phyloP scores from a whole-genome alignment of 2,113 vertebrate species.

The Diadophis punctatus region DNA sequence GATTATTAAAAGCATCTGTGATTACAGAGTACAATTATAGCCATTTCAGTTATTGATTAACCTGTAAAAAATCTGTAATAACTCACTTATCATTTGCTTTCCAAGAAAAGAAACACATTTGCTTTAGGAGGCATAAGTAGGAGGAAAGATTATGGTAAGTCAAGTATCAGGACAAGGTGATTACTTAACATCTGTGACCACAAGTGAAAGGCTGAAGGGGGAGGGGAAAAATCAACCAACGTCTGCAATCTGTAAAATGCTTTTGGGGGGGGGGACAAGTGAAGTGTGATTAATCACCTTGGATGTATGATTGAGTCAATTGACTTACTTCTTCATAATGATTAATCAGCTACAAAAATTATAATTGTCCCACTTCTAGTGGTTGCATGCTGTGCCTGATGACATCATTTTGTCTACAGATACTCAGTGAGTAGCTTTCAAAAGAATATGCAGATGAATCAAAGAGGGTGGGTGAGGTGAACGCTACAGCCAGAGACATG shows the following conservation, averaged over 20 bases:
- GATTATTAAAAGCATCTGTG: constrained; percentile 57
- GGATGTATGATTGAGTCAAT: constrained; percentile 84
- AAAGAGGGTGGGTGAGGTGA: constrained; percentile 62
- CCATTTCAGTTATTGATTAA: constrained; percentile 68
- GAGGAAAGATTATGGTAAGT: constrained; percentile 69
- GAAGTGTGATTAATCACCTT: constrained; percentile 84
- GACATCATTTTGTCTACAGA: constrained; percentile 81
- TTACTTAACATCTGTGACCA: constrained; percentile 83
- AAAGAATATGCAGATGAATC: constrained; percentile 77
- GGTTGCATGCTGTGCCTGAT: constrained; percentile 79
- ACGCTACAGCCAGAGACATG: constrained; percentile 65
- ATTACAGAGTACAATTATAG: constrained; percentile 55
- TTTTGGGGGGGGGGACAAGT: constrained; percentile 73
- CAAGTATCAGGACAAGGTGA: constrained; percentile 76
- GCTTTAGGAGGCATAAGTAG: constrained; percentile 58
- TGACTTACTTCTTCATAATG: constrained; percentile 84
- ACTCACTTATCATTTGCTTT: constrained; percentile 62
- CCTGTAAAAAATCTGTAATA: constrained; percentile 58
- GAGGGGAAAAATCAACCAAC: constrained; percentile 76
- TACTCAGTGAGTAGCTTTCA: constrained; percentile 74
- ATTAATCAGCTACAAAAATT: constrained; percentile 86
- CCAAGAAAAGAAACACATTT: constrained; percentile 61
- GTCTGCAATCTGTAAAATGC: constrained; percentile 79
- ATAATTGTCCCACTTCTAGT: constrained; percentile 84
- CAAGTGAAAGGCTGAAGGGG: constrained; percentile 74